Evolutionary conservation across 2,888 invertebrate species (phyloP).

Genomic region (Hoplodrina blanda): DNA sequence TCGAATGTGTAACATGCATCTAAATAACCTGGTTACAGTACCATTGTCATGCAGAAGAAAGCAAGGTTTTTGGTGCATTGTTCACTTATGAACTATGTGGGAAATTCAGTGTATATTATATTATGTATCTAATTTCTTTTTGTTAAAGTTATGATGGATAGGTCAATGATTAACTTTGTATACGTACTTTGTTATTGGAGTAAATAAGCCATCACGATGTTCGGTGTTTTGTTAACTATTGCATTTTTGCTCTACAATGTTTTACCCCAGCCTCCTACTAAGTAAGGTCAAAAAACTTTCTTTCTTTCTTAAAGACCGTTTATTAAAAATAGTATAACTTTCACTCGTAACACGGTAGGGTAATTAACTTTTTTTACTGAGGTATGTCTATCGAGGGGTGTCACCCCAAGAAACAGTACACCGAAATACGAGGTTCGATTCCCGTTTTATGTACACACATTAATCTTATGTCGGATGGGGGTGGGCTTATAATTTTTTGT

Average conservation of each 20-base stretch:
- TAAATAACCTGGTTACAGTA: conserved; percentile 56
- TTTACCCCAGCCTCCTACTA: no score
- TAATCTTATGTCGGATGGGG: conserved; percentile 84
- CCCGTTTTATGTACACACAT: conserved; percentile 77
- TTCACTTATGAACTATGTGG: conserved; percentile 41
- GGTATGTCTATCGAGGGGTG: conserved; percentile 68
- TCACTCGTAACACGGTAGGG: conserved; percentile 50
- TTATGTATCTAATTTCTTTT: conserved; percentile 30
- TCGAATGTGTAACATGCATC: conserved; percentile 60
- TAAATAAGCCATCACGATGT: no score
- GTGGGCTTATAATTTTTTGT: conserved; percentile 73
- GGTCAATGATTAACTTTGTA: neutral
- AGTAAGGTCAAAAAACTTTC: no score
- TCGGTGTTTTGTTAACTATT: no score
- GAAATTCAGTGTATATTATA: conserved; percentile 43
- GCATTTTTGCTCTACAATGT: no score
- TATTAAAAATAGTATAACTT: conserved; percentile 24
- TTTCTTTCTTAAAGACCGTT: neutral
- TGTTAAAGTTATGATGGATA: conserved; percentile 9
- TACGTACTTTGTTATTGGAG: neutral
- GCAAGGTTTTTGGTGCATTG: conserved; percentile 55
- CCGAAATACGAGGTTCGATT: conserved; percentile 82
- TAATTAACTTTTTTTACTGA: conserved; percentile 67
- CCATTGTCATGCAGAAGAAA: conserved; percentile 64
- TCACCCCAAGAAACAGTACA: conserved; percentile 80